phyloP scores from a whole-genome alignment of 2,797 vertebrate species.

The Arctocebus calabarensis region DNA sequence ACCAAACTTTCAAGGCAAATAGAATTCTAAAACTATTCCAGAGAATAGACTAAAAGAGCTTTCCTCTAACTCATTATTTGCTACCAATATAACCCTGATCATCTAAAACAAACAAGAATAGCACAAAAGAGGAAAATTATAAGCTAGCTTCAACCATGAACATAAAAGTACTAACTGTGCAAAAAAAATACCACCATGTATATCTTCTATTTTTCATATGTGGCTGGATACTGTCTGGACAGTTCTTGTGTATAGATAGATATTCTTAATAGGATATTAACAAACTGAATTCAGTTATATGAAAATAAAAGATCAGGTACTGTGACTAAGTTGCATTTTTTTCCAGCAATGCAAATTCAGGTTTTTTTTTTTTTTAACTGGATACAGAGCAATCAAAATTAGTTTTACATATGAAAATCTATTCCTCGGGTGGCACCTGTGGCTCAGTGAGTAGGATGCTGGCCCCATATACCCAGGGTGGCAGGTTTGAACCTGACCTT shows the following conservation, averaged over 20 bases:
- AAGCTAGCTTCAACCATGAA: not conserved
- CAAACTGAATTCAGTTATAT: constrained; percentile 24
- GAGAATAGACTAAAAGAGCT: not conserved
- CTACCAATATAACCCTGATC: not conserved
- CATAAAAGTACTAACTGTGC: not conserved
- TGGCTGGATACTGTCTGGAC: too few relatives aligned
- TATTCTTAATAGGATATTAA: constrained; percentile 23
- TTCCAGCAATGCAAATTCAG: constrained; percentile 5
- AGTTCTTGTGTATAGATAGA: not conserved
- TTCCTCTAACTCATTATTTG: not conserved
- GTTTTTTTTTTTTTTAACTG: not conserved
- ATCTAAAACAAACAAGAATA: constrained; percentile 27
- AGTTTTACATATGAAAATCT: constrained; percentile 20
- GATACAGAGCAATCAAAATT: constrained; percentile 22
- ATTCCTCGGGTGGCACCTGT: too few relatives aligned
- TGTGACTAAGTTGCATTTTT: not conserved
- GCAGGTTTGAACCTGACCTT: too few relatives aligned
- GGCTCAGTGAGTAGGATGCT: too few relatives aligned
- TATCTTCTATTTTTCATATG: too few relatives aligned
- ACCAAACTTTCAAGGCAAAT: not conserved
- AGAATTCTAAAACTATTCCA: constrained; percentile 1
- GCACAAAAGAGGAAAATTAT: constrained; percentile 4
- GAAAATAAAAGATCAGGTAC: not conserved
- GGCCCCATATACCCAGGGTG: too few relatives aligned
- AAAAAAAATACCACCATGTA: too few relatives aligned